phyloP scores from a whole-genome alignment of 2,113 vertebrate genomes.

The Thalassarche chlororhynchos region DNA sequence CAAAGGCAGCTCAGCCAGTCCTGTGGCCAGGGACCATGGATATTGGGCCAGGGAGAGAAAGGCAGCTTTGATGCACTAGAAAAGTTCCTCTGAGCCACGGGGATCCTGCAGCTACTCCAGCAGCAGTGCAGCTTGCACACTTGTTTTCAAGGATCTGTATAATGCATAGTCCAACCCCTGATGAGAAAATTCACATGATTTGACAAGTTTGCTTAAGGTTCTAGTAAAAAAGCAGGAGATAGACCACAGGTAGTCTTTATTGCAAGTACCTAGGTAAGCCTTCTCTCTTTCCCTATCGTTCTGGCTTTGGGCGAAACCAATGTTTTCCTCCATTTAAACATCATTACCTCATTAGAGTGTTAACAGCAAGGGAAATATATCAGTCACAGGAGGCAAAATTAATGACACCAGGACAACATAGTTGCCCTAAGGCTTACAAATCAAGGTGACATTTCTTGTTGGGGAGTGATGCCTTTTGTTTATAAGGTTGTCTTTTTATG shows the following conservation, averaged over 20 bases:
- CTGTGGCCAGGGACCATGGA: background rate
- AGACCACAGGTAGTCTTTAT: background rate
- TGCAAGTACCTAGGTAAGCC: background rate
- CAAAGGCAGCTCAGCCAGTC: background rate
- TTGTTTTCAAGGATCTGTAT: background rate
- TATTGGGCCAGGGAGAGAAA: background rate
- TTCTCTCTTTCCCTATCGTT: background rate
- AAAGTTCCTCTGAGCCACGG: background rate
- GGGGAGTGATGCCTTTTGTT: background rate
- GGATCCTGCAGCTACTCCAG: background rate
- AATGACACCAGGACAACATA: background rate
- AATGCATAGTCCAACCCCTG: background rate
- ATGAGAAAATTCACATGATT: background rate
- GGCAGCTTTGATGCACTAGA: background rate
- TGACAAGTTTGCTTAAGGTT: background rate
- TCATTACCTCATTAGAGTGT: background rate
- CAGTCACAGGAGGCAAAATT: background rate
- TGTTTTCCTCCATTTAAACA: background rate
- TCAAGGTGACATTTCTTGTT: background rate
- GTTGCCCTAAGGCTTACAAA: background rate
- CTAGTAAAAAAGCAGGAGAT: background rate
- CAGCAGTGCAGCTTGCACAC: background rate
- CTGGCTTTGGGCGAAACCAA: background rate
- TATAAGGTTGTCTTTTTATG: background rate
- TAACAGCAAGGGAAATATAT: background rate